Evolutionary conservation across 2,113 vertebrate genomes (phyloP), one percentile per base, ranked within the genome.

Genomic region (Sialia sialis): DNA sequence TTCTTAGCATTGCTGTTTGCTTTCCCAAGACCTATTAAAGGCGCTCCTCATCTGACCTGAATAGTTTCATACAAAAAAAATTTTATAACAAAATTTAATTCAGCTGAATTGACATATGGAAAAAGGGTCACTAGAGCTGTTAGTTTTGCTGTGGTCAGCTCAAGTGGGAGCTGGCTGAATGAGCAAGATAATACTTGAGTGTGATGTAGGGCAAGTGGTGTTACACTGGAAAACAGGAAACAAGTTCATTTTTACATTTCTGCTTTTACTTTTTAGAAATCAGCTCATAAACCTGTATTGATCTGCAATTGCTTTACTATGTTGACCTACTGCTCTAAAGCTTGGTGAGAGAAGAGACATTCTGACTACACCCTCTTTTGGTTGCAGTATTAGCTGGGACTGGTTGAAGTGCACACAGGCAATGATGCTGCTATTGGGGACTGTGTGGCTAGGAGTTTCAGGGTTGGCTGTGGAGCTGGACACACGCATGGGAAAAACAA

Each of bases 361-460:
- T 38, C 43, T 85, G 70, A 25, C 7, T 6, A 4, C 26, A 7
- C 30, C 1, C 15, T 41, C 16, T 2, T 25, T 20, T 30, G 58
- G 0, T 51, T 51, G 30, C 20, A 4, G 0, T 2, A 7, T 59
- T 48, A 16, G 23, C 13, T 60, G 27, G 17, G 36, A 2, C 23
- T 19, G 38, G 15, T 6, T 56, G 49, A 38, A 44, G 22, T 39
- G 30, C 9, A 1, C 36, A 6, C 14, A 48, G 54, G 3, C 14
- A 51, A 4, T 59, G 43, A 2, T 67, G 44, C 44, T 82, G n/a
- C 43, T 58, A 0, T 11, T 44, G 85, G 27, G 49, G 27, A 38
- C 20, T 2, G 1, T 23, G 22, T 38, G 36, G 14, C 21, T 54
- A 21, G 49, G 49, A 49, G 1, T 11, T 68, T 60, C n/a, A 2